Evolutionary conservation across 2,888 invertebrate species (phyloP), one percentile per base, ranked within the genome.

Genomic region (Athalia cordata): DNA sequence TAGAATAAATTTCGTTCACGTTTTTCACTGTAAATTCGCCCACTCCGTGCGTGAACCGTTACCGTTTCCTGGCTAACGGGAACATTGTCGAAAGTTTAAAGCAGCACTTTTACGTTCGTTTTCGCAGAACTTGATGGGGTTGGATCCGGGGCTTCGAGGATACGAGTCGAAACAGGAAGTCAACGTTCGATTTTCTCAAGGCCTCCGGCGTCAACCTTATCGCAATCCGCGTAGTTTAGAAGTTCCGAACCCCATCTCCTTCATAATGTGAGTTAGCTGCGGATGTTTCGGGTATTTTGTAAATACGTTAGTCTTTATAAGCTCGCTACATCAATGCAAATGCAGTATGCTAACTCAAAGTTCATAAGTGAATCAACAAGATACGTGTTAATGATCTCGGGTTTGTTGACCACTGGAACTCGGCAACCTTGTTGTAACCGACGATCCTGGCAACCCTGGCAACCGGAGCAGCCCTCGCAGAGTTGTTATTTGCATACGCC

Each of bases 401-500:
- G 59, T 47, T 29, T 72, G 72, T 72, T 72, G 72, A 72, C 72
- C 72, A 72, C 57, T 72, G 52, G 72, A 59, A 59, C 47, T n/a
- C 13, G 59, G 47, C 29, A 72, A 47, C 59, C 15, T 47, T 47
- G 72, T 59, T 45, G 13, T 57, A 72, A 81, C 78, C 82, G 82
- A 83, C 83, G 82, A 83, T 82, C 85, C 82, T 79, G 81, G 81
- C 81, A 82, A 82, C 83, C 82, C 82, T 82, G 81, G 75, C 79
- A 82, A 80, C 81, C 80, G 81, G 79, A 81, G 80, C 80, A 82
- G 81, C 82, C 85, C 84, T 84, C 81, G 82, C 84, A 84, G 86
- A 83, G 85, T 83, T 83, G 82, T 84, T 87, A 87, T 87, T 87
- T 87, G 86, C 86, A 85, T 86, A 84, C 83, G 85, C 83, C 85